Evolutionary conservation across 2,797 vertebrate species (phyloP).

Genomic region (Myotis myotis): DNA sequence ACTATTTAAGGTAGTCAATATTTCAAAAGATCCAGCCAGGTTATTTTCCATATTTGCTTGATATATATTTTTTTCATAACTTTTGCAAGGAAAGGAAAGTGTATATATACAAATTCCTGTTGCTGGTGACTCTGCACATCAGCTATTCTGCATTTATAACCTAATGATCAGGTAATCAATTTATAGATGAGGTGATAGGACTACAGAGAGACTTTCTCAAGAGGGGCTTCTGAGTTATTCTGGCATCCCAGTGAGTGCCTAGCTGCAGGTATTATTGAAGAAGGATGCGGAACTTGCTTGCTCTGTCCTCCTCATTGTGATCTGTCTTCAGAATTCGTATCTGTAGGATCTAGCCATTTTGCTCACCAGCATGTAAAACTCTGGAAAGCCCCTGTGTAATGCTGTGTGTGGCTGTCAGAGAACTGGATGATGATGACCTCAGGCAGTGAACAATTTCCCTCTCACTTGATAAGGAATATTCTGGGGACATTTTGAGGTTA

Average conservation of each 20-base stretch:
- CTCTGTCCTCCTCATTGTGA: not conserved
- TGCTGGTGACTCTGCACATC: not conserved
- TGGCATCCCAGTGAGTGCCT: not conserved
- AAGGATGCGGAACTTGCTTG: not conserved
- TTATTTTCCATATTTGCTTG: not conserved
- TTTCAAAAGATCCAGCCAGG: not conserved
- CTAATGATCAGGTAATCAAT: not conserved
- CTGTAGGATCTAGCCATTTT: not conserved
- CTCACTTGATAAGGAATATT: not conserved
- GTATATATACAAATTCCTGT: not conserved
- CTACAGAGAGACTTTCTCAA: not conserved
- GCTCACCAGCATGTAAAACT: not conserved
- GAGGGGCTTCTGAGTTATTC: not conserved
- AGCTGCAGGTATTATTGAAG: not conserved
- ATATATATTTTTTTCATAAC: not conserved
- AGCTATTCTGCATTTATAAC: not conserved
- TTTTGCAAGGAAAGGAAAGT: constrained; percentile 18
- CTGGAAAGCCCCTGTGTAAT: not conserved
- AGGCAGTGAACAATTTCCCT: not conserved
- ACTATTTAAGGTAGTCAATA: not conserved
- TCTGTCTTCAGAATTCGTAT: not conserved
- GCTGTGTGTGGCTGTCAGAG: not conserved
- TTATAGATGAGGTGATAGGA: not conserved
- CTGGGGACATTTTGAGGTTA: not conserved
- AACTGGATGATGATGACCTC: not conserved